Evolutionary conservation across 2,113 vertebrate genomes (phyloP).

Genomic region (Prinia subflava): DNA sequence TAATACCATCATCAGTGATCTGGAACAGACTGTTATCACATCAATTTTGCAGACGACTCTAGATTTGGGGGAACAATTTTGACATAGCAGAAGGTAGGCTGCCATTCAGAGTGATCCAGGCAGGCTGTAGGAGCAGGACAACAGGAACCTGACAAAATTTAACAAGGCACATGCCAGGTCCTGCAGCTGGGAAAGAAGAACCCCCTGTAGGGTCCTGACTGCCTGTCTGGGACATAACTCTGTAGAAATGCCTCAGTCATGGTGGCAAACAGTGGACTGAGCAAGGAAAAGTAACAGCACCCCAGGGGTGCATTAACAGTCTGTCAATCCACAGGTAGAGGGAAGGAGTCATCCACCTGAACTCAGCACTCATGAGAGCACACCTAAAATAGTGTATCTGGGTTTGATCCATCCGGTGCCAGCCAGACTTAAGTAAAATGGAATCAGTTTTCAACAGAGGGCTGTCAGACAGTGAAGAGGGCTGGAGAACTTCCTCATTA

Average conservation of each 20-base stretch:
- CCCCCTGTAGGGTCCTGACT: background rate
- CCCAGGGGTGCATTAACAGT: background rate
- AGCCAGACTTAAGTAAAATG: background rate
- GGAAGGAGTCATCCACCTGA: background rate
- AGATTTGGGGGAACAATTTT: background rate
- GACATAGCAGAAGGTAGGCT: background rate
- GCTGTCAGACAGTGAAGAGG: background rate
- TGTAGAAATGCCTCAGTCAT: background rate
- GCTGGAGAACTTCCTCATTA: background rate
- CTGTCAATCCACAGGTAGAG: background rate
- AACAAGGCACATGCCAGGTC: background rate
- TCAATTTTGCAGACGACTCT: background rate
- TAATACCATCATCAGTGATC: background rate
- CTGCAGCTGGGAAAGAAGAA: background rate
- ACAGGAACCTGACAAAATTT: background rate
- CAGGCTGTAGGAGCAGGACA: background rate
- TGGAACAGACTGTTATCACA: background rate
- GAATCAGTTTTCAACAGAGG: background rate
- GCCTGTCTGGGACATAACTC: background rate
- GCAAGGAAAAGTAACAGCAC: background rate
- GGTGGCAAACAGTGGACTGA: background rate
- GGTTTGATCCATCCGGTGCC: background rate
- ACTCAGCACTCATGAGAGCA: background rate
- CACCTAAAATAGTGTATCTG: background rate
- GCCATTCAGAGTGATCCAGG: background rate